Evolutionary conservation across 1,140 invertebrate genomes (phyloP).

Genomic region (Pseudomyrmex sp.): DNA sequence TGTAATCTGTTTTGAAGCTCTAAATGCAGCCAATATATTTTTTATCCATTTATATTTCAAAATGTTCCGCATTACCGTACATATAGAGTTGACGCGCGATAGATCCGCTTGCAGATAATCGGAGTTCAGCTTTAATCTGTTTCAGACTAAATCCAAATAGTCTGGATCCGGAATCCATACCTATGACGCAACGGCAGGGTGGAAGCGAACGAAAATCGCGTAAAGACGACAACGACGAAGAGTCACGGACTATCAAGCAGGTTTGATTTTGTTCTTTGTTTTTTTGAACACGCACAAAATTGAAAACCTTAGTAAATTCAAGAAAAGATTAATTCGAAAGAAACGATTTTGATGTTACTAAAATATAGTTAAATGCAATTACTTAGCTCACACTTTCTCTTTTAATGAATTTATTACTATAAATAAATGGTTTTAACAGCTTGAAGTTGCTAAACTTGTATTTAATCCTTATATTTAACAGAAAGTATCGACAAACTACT

Average conservation of each 20-base stretch:
- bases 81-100: neutral
- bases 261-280: slow-evolving; percentile 59
- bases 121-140: slow-evolving; percentile 49
- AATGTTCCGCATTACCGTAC: neutral
- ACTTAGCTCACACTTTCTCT: no score
- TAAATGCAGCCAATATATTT: slow-evolving; percentile 6
- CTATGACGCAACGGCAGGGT: slow-evolving; percentile 77
- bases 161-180: slow-evolving; percentile 77
- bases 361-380: no score
- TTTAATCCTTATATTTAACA: neutral
- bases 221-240: slow-evolving; percentile 78
- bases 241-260: slow-evolving; percentile 82
- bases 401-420: no score
- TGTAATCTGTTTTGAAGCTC: neutral
- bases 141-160: slow-evolving; percentile 75
- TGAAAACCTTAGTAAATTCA: neutral
- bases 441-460: no score
- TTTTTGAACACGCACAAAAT: neutral
- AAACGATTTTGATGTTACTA: neutral
- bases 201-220: slow-evolving; percentile 71
- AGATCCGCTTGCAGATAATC: neutral
- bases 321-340: neutral
- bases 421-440: neutral
- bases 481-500: slow-evolving; percentile 10
- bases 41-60: neutral